phyloP scores from a whole-genome alignment of 2,113 vertebrate species.

The Rissa tridactyla region DNA sequence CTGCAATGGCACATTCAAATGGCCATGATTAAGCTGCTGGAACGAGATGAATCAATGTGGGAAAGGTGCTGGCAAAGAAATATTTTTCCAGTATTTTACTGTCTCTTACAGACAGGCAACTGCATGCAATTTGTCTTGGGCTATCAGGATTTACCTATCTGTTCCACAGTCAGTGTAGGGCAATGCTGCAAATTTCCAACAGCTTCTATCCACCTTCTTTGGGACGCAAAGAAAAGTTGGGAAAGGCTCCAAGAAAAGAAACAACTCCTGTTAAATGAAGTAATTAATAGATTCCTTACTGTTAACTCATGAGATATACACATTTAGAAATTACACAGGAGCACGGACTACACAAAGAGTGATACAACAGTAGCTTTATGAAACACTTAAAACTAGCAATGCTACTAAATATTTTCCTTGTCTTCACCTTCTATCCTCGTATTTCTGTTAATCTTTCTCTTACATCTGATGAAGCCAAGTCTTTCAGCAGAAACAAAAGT shows the following conservation, averaged over 20 bases:
- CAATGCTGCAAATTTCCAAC: neutral
- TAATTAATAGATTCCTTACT: neutral
- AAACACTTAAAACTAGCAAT: neutral
- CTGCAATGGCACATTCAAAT: constrained; percentile 55
- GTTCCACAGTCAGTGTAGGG: neutral
- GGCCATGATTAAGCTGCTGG: constrained; percentile 58
- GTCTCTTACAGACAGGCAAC: constrained; percentile 44
- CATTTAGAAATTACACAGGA: neutral
- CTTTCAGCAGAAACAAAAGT: constrained; percentile 1
- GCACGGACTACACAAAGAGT: neutral
- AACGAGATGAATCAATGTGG: constrained; percentile 40
- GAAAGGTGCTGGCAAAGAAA: constrained; percentile 58
- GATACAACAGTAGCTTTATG: neutral
- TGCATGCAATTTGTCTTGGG: constrained; percentile 28
- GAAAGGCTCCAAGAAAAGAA: neutral
- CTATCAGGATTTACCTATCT: constrained; percentile 44
- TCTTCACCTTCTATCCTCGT: neutral
- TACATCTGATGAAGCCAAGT: neutral
- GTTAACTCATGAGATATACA: neutral
- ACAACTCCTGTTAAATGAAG: neutral
- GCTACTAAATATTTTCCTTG: neutral
- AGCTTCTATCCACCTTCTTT: neutral
- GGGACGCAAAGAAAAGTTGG: neutral
- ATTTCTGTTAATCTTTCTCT: neutral
- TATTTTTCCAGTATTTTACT: constrained; percentile 43